These are phyloP conservation scores for Phorcus lineatus DNA, from an alignment of 2,888 invertebrate species.

Conservation along the genomic window DNA sequence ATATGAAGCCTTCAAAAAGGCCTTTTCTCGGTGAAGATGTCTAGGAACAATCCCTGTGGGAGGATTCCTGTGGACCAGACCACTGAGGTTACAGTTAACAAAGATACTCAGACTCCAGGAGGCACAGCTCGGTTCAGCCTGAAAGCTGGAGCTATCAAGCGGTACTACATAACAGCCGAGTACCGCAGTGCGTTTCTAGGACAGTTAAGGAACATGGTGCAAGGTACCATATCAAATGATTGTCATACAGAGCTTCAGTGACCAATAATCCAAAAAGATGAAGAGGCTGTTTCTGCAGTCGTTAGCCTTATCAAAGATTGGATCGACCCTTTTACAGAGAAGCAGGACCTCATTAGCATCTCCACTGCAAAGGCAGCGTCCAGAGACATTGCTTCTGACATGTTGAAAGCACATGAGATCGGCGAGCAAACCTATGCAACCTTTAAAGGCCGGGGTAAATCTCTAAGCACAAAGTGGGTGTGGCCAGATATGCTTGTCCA, in stretches of 20 bases:
- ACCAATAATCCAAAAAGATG: not conserved
- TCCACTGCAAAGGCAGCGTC: not conserved
- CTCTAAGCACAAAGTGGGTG: too few species aligned
- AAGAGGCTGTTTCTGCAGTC: not conserved
- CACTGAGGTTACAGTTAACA: slow-evolving; percentile 14
- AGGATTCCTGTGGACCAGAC: slow-evolving; percentile 25
- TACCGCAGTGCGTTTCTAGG: not conserved
- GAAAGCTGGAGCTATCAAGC: not conserved
- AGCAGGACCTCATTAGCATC: not conserved
- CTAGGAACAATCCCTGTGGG: not conserved
- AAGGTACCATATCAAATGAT: not conserved
- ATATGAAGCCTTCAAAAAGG: slow-evolving; percentile 29
- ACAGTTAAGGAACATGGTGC: not conserved
- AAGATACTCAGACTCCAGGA: not conserved
- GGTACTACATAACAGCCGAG: not conserved
- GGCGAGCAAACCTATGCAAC: not conserved
- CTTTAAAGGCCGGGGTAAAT: too few species aligned
- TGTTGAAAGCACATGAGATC: not conserved
- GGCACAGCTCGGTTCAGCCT: not conserved
- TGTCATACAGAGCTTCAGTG: too few species aligned
- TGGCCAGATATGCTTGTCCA: too few species aligned
- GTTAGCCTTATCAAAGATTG: not conserved
- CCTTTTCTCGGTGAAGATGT: slow-evolving; percentile 38
- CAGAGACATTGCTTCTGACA: not conserved
- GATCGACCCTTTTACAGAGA: not conserved